A percentile compares a stretch with the other conserved stretches of the same genome.
phyloP scores from a whole-genome alignment of 2,888 invertebrate species.

The Yponomeuta plumbellus region DNA sequence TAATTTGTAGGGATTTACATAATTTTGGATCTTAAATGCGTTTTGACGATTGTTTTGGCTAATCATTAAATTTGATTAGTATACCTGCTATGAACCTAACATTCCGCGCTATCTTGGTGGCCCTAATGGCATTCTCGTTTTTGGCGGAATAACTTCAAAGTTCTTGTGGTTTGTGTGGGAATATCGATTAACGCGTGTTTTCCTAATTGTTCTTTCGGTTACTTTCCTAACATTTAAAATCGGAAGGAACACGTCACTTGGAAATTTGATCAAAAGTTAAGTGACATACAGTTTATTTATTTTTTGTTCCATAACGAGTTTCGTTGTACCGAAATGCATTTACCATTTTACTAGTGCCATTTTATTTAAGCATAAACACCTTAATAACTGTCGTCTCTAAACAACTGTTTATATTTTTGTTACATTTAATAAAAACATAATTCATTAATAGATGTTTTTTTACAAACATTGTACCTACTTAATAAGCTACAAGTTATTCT shows the following conservation, averaged over 20 bases:
- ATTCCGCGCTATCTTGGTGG: neutral
- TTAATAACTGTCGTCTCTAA: neutral
- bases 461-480: neutral
- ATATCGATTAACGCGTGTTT: neutral
- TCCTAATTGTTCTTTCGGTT: neutral
- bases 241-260: too few relatives aligned
- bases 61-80: neutral
- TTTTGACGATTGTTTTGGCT: neutral
- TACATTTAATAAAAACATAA: constrained; percentile 18
- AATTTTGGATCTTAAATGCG: neutral
- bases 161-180: neutral
- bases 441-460: neutral
- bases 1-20: too few relatives aligned
- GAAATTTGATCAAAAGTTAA: neutral
- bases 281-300: too few relatives aligned
- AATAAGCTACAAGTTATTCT: neutral
- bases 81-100: neutral
- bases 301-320: neutral
- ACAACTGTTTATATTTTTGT: constrained; percentile 2
- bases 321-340: constrained; percentile 21
- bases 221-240: too few relatives aligned
- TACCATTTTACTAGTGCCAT: constrained; percentile 37
- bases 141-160: neutral
- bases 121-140: neutral
- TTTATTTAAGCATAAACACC: constrained; percentile 20